Conservation (phyloP, 2,888 invertebrate species). For the Drosophila gaucha region DNA sequence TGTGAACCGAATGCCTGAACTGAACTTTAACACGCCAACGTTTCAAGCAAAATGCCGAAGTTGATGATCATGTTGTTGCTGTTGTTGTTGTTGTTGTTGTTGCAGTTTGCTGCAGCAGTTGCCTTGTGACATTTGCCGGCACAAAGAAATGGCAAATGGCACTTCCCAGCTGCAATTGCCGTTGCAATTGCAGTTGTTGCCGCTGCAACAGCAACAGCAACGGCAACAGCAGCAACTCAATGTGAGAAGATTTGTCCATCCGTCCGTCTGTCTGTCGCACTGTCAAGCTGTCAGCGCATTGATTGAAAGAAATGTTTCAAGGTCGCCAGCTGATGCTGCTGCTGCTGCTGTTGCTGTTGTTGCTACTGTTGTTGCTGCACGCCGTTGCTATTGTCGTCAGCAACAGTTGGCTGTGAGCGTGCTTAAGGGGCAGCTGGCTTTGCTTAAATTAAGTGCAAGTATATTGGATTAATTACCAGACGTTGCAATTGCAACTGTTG, state of each 20-base stretch:
- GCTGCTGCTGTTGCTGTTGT: slow-evolving; percentile 2
- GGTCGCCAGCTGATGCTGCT: slow-evolving; percentile 58
- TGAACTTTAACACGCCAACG: slow-evolving; percentile 73
- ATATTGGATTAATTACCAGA: slow-evolving; percentile 71
- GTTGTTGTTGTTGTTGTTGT: slow-evolving; percentile 11
- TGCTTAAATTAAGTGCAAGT: too few species aligned
- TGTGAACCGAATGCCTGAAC: slow-evolving; percentile 46
- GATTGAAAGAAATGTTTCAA: slow-evolving; percentile 70
- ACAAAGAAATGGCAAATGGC: slow-evolving; percentile 74
- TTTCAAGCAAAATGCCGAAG: slow-evolving; percentile 70
- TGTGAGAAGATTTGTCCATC: slow-evolving; percentile 9
- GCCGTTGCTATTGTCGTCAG: slow-evolving; percentile 36
- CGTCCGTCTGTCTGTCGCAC: slow-evolving; percentile 4
- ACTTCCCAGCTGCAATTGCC: slow-evolving; percentile 52
- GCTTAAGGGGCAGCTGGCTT: too few species aligned
- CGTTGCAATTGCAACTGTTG: slow-evolving; percentile 47
- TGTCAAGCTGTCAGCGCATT: slow-evolving; percentile 33
- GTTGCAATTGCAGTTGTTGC: slow-evolving; percentile 12
- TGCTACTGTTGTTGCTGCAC: slow-evolving; percentile 12
- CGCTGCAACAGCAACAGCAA: slow-evolving; percentile 10
- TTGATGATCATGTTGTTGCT: slow-evolving; percentile 37
- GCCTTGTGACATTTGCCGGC: slow-evolving; percentile 71
- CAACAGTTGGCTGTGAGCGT: slow-evolving; percentile 31
- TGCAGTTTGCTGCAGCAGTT: slow-evolving; percentile 32
- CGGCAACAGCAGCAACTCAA: slow-evolving; percentile 17